phyloP scores from a whole-genome alignment of 2,797 vertebrate genomes.

The Acanthornis magna region DNA sequence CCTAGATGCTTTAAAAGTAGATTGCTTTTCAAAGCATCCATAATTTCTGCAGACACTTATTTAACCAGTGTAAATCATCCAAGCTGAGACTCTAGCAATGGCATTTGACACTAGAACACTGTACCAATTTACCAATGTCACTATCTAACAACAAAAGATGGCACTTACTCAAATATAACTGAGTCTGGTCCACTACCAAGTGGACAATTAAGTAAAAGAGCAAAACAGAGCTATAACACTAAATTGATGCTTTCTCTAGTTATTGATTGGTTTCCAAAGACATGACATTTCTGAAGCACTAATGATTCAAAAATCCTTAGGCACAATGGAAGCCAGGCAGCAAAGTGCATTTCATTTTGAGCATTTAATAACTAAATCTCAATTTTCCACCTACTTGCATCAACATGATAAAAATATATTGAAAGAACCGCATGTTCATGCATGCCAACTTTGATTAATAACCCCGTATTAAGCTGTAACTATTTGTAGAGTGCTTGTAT shows the following conservation, averaged over 20 bases:
- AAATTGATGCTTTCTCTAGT: not conserved
- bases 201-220: not conserved
- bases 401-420: constrained; percentile 18
- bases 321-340: not conserved
- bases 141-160: not conserved
- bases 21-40: not conserved
- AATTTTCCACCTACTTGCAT: constrained; percentile 19
- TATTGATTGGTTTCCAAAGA: constrained; percentile 1
- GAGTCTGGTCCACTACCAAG: not conserved
- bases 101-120: not conserved
- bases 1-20: not conserved
- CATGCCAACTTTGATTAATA: constrained; percentile 26
- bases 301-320: not conserved
- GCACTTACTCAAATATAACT: not conserved
- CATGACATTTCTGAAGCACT: not conserved
- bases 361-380: constrained; percentile 8
- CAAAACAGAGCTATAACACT: not conserved
- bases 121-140: not conserved
- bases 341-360: not conserved
- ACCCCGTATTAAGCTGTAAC: constrained; percentile 2
- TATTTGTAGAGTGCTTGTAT: constrained; percentile 18
- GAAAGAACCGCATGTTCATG: not conserved
- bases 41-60: not conserved
- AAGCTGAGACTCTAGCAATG: not conserved
- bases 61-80: not conserved